phyloP scores from a whole-genome alignment of 2,113 vertebrate species.

The Anolis sagrei region DNA sequence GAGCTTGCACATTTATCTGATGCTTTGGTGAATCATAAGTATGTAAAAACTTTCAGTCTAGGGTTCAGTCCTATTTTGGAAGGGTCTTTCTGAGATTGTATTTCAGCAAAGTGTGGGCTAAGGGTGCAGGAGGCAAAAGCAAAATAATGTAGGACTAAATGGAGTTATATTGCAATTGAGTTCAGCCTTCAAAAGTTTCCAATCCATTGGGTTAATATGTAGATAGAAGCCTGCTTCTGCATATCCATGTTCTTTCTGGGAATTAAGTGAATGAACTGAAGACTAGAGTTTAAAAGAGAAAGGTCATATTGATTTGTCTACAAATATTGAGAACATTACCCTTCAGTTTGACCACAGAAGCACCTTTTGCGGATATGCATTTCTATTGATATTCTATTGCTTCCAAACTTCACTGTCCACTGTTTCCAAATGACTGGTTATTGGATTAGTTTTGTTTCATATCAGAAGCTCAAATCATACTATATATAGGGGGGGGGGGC shows the following conservation, averaged over 20 bases:
- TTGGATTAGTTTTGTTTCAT: constrained; percentile 21
- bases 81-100: too few species aligned
- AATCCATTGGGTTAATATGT: background rate
- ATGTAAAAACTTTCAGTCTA: too few species aligned
- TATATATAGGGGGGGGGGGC: too few species aligned
- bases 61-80: too few species aligned
- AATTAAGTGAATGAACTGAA: background rate
- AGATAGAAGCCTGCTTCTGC: background rate
- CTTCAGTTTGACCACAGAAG: background rate
- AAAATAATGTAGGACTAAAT: background rate
- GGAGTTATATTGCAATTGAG: too few species aligned
- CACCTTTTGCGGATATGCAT: background rate
- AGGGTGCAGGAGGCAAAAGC: too few species aligned
- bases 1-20: too few species aligned
- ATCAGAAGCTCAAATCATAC: constrained; percentile 1
- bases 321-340: background rate
- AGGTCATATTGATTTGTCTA: background rate
- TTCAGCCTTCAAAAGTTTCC: background rate
- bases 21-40: too few species aligned
- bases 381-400: constrained; percentile 8
- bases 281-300: background rate
- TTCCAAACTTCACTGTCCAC: background rate
- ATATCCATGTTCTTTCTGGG: background rate
- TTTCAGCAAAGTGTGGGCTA: too few species aligned
- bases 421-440: constrained; percentile 2